Base-by-base conservation (phyloP, 1,140 invertebrate genomes). In the Cecropterus lyciades region DNA sequence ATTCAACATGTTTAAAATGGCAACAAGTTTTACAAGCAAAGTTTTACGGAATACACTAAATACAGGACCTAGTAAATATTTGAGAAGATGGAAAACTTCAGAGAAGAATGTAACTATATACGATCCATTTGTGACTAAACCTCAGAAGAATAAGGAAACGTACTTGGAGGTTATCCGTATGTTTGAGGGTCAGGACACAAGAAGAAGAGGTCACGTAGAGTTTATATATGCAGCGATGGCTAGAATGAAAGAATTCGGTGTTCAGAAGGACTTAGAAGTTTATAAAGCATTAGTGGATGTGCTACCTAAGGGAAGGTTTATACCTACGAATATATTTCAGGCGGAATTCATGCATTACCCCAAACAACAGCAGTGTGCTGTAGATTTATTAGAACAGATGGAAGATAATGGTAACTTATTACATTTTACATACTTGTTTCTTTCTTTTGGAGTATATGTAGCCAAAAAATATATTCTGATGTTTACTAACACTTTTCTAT, bases 271-370 rank as follows among this genome's bases (percentile, higher is more conserved):
- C 92, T 77, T 99, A 10, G 96, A 98, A 77, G 94, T 95, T 0
- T 99, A 99, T 84, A 99, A 99, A 92, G 93, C 94, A 37, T 69
- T 99, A 17, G 92, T 99, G 14, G 95, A 99, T 85, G 94, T 99
- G 11, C 95, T 99, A 85, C 99, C 99, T 0, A 98, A 99, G 91
- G 98, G 96, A 45, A 96, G 95, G 85, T 96, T 98, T 85, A 94
- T 99, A 62, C 95, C 98, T 0, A 93, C 83, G 27, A 98, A 96
- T 89, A 85, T 95, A 14, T 95, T 96, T 78, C 97, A 98, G 93
- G 94, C 95, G 0, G 97, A 98, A 84, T 97, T 98, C 72, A 95
- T 96, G 94, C 97, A 99, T 89, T 99, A 97, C 93, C 97, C 98
- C 0, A 97, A 97, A 90, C 98, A 99, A 75, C 99, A 99, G 82